Percentiles rank a stretch among this genome's conserved stretches.
phyloP scores from a whole-genome alignment of 2,797 vertebrate species.

The Falco concolor region DNA sequence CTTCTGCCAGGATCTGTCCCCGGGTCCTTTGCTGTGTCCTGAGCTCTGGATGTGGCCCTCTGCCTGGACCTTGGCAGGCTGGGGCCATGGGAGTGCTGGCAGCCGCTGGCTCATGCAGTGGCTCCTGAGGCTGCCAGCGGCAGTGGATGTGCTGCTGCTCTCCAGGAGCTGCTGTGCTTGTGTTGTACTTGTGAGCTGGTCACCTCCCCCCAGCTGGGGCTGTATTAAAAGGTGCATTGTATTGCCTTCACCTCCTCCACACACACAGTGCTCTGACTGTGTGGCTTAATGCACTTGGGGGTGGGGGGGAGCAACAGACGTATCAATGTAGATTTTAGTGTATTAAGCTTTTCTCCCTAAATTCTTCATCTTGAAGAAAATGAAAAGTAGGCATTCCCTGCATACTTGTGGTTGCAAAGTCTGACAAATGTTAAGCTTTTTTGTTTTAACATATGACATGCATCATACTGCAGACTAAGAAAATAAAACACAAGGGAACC shows the following conservation, averaged over 20 bases:
- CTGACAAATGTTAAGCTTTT: conserved; percentile 66
- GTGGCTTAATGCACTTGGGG: background rate
- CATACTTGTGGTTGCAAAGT: conserved; percentile 66
- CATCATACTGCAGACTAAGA: conserved; percentile 69
- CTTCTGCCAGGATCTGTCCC: background rate
- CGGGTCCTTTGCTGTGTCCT: background rate
- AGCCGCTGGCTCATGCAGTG: rapidly evolving
- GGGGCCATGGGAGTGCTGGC: rapidly evolving
- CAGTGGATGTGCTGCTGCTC: background rate
- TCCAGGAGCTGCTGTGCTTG: background rate
- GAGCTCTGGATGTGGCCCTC: background rate
- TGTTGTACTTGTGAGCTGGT: background rate
- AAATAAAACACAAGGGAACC: conserved; percentile 65
- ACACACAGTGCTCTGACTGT: background rate
- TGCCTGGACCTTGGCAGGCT: rapidly evolving
- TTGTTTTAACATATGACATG: conserved; percentile 69
- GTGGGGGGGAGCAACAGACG: background rate
- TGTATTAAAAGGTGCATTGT: conserved; percentile 56
- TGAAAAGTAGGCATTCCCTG: conserved; percentile 63
- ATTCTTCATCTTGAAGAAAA: conserved; percentile 62
- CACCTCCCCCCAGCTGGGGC: background rate
- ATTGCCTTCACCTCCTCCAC: conserved; percentile 49
- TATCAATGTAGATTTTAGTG: conserved; percentile 23
- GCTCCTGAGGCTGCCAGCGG: background rate
- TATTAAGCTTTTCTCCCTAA: conserved; percentile 46